These are phyloP conservation scores for Phrynosoma blainvillii DNA, from an alignment of 2,113 vertebrate genomes.

Conservation along the genomic window DNA sequence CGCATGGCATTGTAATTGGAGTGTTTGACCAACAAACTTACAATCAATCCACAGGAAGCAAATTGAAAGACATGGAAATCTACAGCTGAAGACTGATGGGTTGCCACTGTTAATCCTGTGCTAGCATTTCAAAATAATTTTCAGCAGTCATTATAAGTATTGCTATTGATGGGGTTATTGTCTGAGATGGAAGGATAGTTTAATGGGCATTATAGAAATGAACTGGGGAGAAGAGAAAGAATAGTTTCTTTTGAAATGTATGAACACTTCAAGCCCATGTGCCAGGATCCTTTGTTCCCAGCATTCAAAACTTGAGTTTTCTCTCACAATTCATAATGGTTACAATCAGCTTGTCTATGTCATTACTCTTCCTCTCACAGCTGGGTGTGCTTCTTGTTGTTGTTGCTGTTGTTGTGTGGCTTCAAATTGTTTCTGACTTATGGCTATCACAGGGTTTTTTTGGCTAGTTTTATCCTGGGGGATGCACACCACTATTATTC, in stretches of 20 bases:
- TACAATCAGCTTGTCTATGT: not conserved
- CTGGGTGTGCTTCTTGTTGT: too few relatives aligned
- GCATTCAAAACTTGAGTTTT: not conserved
- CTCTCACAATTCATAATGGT: not conserved
- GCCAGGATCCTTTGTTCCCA: not conserved
- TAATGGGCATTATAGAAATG: not conserved
- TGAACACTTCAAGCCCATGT: not conserved
- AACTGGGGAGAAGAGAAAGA: too few relatives aligned
- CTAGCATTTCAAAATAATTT: not conserved
- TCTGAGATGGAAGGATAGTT: not conserved
- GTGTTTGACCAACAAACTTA: accelerated
- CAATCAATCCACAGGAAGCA: not conserved
- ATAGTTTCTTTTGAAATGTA: not conserved
- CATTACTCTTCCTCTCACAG: too few relatives aligned
- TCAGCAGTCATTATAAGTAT: too few relatives aligned
- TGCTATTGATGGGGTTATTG: not conserved
- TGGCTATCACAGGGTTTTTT: too few relatives aligned
- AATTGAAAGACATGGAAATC: not conserved
- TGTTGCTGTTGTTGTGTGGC: too few relatives aligned
- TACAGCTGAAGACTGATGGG: not conserved
- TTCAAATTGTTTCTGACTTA: too few relatives aligned
- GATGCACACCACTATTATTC: not conserved
- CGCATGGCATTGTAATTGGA: not conserved
- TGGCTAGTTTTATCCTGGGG: too few relatives aligned
- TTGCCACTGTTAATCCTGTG: not conserved